These are phyloP conservation scores for Drosophila mimetica DNA, from an alignment of 2,888 invertebrate genomes.

Conservation along the genomic window DNA sequence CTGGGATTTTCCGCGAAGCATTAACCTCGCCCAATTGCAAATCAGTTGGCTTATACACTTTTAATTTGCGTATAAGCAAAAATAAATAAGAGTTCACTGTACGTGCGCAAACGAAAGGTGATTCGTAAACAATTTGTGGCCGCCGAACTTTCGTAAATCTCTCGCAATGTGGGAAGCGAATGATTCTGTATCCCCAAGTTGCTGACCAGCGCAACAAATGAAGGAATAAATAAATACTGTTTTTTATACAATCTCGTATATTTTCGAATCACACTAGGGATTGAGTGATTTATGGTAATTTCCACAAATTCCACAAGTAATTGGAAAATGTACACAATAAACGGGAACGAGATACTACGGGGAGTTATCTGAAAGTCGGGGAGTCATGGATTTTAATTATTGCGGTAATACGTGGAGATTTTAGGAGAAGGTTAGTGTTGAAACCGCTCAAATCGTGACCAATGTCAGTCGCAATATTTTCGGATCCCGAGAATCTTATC, in stretches of 20 bases:
- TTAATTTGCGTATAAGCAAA: slow-evolving; percentile 10
- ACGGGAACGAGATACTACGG: slow-evolving; percentile 4
- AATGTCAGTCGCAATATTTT: slow-evolving; percentile 12
- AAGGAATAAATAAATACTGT: not conserved
- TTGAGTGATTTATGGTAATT: slow-evolving; percentile 8
- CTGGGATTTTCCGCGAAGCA: slow-evolving; percentile 23
- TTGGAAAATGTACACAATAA: slow-evolving; percentile 22
- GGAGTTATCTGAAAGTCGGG: not conserved
- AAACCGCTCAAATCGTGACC: not conserved
- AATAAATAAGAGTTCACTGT: slow-evolving; percentile 29
- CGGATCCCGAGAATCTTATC: slow-evolving; percentile 55
- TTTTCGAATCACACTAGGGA: not conserved
- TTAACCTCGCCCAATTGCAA: slow-evolving; percentile 29
- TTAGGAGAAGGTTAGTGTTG: not conserved
- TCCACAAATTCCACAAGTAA: slow-evolving; percentile 1
- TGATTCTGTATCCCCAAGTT: slow-evolving; percentile 14
- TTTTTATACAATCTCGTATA: not conserved
- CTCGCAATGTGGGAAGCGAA: not conserved
- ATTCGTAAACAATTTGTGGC: slow-evolving; percentile 22
- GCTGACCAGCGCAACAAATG: slow-evolving; percentile 39
- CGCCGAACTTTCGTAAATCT: slow-evolving; percentile 5
- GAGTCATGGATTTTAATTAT: not conserved
- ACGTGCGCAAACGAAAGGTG: slow-evolving; percentile 15
- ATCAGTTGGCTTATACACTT: slow-evolving; percentile 5
- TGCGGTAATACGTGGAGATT: not conserved